Base-by-base conservation (phyloP, 1,140 invertebrate genomes). In the Cydia pomonella region DNA sequence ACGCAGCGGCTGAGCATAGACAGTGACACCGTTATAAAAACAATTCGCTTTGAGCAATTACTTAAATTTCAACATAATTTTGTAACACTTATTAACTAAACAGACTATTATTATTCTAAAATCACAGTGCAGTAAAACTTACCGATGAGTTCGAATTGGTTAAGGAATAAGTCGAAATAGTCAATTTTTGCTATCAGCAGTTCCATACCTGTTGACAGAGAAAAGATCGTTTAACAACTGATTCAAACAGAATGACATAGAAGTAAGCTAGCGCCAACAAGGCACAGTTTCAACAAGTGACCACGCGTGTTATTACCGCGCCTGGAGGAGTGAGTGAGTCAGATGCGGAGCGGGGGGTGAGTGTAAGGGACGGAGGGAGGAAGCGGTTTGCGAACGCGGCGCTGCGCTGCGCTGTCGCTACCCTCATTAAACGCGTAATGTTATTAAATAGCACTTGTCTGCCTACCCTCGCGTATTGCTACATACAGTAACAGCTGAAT, bases 121-220 rank as follows among this genome's bases (percentile, higher is more conserved):
- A 29, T 33, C 27, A 29, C 25, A 66, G 25, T 63, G 16, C n/a
- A 13, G 16, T 69, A 38, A 33, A 69, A 69, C 64, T 69, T 69
- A 69, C 64, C 64, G 29, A 69, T 38, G 12, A 33, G 64, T 33
- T 69, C 53, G 53, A 59, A 59, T 59, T 69, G 64, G 29, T n/a
- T 69, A 41, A 33, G 21, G 53, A 69, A 69, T 33, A 33, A 6
- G 27, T 69, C 64, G 64, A 23, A 27, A 66, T 66, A 69, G 29
- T 38, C 64, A 69, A 33, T 33, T 29, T 33, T 33, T 41, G 64
- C 64, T 16, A 69, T 41, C 25, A 69, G 27, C 64, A 69, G 27
- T 18, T 69, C 53, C 53, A 33, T 69, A 69, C 64, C 64, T 69
- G 64, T 69, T 69, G 64, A 33, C 64, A 69, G 64, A 69, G 27